These are phyloP conservation scores for Eupeodes luniger DNA, from an alignment of 2,888 invertebrate species.

Conservation along the genomic window DNA sequence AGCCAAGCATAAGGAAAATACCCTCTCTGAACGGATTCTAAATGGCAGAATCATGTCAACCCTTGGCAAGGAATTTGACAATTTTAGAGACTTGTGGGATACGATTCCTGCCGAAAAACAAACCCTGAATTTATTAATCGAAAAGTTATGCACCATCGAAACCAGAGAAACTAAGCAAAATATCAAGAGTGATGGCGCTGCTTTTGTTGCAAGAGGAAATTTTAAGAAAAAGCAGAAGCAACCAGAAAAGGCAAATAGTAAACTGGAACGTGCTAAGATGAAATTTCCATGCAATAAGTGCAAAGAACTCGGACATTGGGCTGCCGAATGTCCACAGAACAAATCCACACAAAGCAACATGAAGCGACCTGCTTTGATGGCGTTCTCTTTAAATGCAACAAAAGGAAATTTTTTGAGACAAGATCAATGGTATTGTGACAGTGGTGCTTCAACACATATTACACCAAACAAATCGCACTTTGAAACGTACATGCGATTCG, in stretches of 20 bases:
- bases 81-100: constrained; percentile 10
- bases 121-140: neutral
- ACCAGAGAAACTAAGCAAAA: neutral
- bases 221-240: neutral
- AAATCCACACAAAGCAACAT: neutral
- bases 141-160: constrained; percentile 6
- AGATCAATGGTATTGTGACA: neutral
- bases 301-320: neutral
- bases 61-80: neutral
- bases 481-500: constrained; percentile 16
- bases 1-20: constrained; percentile 12
- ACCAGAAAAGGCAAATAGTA: neutral
- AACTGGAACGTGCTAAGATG: constrained; percentile 1
- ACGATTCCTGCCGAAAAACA: constrained; percentile 1
- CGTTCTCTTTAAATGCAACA: neutral
- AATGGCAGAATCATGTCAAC: constrained; percentile 14
- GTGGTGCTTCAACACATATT: neutral
- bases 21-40: neutral
- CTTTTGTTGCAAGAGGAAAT: constrained; percentile 6
- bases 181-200: neutral
- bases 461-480: constrained; percentile 22
- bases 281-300: neutral
- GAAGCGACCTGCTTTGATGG: neutral
- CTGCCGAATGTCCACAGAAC: constrained; percentile 14
- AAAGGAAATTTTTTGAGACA: neutral